Conservation (phyloP, 2,888 invertebrate genomes). For the Pandemis corylana region DNA sequence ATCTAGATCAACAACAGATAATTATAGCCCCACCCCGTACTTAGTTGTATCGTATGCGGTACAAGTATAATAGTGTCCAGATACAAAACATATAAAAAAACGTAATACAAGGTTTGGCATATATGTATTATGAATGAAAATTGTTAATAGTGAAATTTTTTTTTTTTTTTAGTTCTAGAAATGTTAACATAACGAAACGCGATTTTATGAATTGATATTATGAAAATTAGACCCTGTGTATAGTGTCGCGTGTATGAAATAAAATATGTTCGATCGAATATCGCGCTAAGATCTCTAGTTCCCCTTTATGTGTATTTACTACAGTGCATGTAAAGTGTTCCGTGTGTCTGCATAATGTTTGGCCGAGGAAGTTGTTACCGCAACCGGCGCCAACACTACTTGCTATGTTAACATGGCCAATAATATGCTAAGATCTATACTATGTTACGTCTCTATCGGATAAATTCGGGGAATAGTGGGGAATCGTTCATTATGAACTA, state of each 20-base stretch:
- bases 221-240: too few relatives aligned
- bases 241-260: background rate
- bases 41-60: background rate
- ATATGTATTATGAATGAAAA: too few relatives aligned
- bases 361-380: conserved; percentile 51
- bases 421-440: conserved; percentile 33
- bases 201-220: too few relatives aligned
- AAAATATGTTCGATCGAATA: background rate
- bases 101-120: too few relatives aligned
- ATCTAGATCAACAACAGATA: background rate
- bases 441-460: background rate
- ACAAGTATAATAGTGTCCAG: too few relatives aligned
- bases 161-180: too few relatives aligned
- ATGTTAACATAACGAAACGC: too few relatives aligned
- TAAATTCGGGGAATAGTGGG: background rate
- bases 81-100: too few relatives aligned
- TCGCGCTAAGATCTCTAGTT: background rate
- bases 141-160: too few relatives aligned
- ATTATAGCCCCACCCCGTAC: background rate
- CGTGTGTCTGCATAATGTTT: conserved; percentile 50
- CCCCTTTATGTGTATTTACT: conserved; percentile 17
- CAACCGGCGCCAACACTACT: conserved; percentile 47
- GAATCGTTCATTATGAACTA: background rate
- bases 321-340: conserved; percentile 33
- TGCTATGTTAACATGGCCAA: conserved; percentile 47